Evolutionary conservation across 1,140 invertebrate species (phyloP).

Genomic region (Drosophila paulistorum): DNA sequence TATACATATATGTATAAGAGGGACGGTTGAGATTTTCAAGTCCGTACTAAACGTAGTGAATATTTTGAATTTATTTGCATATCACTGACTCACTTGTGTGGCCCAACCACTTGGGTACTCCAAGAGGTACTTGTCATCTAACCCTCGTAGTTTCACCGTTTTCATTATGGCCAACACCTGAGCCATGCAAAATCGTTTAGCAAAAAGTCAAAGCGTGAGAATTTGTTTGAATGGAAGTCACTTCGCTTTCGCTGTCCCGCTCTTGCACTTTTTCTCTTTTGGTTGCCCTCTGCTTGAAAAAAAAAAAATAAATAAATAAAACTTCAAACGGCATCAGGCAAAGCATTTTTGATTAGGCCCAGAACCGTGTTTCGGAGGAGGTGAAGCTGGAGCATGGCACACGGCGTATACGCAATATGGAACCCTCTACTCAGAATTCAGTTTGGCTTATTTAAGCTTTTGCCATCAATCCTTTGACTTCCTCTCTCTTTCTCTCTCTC

Average conservation of each 20-base stretch:
- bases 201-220: conserved; percentile 56
- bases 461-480: conserved; percentile 74
- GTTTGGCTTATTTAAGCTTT: conserved; percentile 62
- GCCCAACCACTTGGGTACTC: too few relatives aligned
- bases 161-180: conserved; percentile 17
- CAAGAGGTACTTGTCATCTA: not conserved
- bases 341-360: conserved; percentile 79
- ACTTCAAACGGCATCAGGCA: conserved; percentile 60
- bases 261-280: not conserved
- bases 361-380: conserved; percentile 42
- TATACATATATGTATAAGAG: too few relatives aligned
- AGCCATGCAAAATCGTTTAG: conserved; percentile 47
- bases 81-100: too few relatives aligned
- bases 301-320: not conserved
- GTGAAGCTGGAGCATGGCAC: conserved; percentile 42
- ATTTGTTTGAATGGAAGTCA: conserved; percentile 52
- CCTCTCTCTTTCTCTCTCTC: not conserved
- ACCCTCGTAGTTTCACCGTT: conserved; percentile 4
- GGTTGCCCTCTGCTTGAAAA: conserved; percentile 59
- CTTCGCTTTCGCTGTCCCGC: conserved; percentile 47
- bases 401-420: conserved; percentile 75
- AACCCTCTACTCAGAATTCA: conserved; percentile 40
- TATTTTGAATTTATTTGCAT: too few relatives aligned
- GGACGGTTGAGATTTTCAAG: too few relatives aligned
- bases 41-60: too few relatives aligned